Evolutionary conservation across 1,140 invertebrate genomes (phyloP).

Genomic region (Bombyx mori): DNA sequence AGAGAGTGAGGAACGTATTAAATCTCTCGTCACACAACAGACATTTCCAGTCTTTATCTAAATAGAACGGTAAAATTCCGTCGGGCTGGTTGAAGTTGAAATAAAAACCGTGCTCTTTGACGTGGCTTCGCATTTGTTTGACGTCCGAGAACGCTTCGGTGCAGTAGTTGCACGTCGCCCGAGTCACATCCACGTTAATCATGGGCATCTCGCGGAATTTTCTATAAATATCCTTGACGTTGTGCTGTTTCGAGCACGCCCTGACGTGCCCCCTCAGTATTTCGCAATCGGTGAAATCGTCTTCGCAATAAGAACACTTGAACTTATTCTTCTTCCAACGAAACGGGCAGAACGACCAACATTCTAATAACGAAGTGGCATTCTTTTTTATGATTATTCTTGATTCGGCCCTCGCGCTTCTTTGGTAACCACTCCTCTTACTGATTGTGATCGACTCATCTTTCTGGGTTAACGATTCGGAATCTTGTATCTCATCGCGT

Average conservation of each 20-base stretch:
- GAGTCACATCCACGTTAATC: constrained; percentile 51
- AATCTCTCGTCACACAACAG: constrained; percentile 45
- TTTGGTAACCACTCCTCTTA: constrained; percentile 13
- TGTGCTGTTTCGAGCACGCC: constrained; percentile 32
- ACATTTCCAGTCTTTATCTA: constrained; percentile 56
- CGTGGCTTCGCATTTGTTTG: constrained; percentile 38
- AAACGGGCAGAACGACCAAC: constrained; percentile 50
- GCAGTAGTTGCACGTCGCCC: constrained; percentile 37
- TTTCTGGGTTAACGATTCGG: too few relatives aligned
- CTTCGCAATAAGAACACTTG: constrained; percentile 55
- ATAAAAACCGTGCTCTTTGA: constrained; percentile 38
- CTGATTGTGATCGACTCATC: too few relatives aligned
- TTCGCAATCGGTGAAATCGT: constrained; percentile 39
- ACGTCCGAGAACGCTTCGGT: constrained; percentile 23
- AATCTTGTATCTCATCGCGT: constrained; percentile 10
- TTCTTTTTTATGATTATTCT: constrained; percentile 50
- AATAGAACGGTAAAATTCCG: constrained; percentile 45
- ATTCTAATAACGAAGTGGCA: constrained; percentile 41
- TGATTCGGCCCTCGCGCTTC: constrained; percentile 46
- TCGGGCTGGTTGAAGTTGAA: constrained; percentile 43
- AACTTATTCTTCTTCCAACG: constrained; percentile 57
- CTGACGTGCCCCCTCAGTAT: constrained; percentile 40
- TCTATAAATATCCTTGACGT: constrained; percentile 48
- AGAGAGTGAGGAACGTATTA: constrained; percentile 58
- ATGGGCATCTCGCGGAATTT: constrained; percentile 59